Conservation (phyloP, 2,797 vertebrate species). For the Dromococcyx pavoninus region DNA sequence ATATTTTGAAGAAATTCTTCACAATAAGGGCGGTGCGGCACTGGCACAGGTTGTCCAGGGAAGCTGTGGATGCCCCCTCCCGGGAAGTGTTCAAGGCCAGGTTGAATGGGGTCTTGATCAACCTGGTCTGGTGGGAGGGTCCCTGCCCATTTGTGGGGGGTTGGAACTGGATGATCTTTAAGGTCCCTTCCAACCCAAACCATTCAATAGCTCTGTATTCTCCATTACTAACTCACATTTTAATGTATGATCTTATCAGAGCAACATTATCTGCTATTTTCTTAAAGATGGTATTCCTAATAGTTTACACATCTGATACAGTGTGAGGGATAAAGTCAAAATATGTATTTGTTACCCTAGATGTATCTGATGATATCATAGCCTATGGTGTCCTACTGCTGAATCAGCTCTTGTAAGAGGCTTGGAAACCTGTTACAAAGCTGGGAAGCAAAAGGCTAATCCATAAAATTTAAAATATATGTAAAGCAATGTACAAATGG, state of each 20-base stretch:
- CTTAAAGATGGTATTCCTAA: neutral
- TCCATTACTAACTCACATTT: neutral
- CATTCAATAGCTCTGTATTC: too few relatives aligned
- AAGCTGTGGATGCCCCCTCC: too few relatives aligned
- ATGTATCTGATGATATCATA: neutral
- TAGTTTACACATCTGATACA: neutral
- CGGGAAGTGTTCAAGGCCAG: too few relatives aligned
- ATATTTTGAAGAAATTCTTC: too few relatives aligned
- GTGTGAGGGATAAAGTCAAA: neutral
- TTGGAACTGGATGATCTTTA: too few relatives aligned
- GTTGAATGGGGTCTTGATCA: too few relatives aligned
- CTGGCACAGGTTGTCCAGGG: too few relatives aligned
- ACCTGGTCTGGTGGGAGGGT: too few relatives aligned
- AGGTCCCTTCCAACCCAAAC: too few relatives aligned
- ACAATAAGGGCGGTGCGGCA: too few relatives aligned
- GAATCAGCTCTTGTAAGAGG: conserved; percentile 12
- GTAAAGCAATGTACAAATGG: conserved; percentile 42
- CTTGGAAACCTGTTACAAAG: conserved; percentile 32
- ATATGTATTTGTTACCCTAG: neutral
- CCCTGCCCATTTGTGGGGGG: too few relatives aligned
- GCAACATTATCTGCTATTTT: neutral
- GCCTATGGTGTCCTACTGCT: conserved; percentile 1
- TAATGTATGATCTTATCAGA: neutral
- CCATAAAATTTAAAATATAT: conserved; percentile 16
- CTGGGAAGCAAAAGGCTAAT: conserved; percentile 9